A percentile compares a stretch with the other conserved stretches of the same genome.
Conservation (phyloP, 2,888 invertebrate species). For the Bedellia somnulentella region DNA sequence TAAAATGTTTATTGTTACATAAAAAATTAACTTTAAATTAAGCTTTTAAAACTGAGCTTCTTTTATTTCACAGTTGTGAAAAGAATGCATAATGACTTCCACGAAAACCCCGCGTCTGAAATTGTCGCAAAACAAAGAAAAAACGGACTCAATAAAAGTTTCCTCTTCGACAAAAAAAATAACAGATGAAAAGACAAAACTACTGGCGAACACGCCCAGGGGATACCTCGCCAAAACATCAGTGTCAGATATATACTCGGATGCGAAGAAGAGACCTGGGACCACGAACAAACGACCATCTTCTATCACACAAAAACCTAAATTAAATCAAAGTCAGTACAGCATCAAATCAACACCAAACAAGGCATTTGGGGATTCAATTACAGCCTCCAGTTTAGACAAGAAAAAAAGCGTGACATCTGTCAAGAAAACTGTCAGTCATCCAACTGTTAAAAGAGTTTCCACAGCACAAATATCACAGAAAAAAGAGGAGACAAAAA, state of each 20-base stretch:
- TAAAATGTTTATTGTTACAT: no score
- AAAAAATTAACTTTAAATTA: no score
- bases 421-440: constrained; percentile 33
- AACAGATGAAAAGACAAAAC: constrained; percentile 27
- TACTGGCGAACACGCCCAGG: constrained; percentile 24
- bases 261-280: constrained; percentile 19
- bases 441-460: constrained; percentile 25
- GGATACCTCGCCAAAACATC: constrained; percentile 26
- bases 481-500: constrained; percentile 1
- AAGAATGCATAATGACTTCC: constrained; percentile 17
- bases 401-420: constrained; percentile 17
- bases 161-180: constrained; percentile 9
- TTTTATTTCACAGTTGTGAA: no score
- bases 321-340: no score
- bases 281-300: constrained; percentile 19
- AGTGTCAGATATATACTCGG: constrained; percentile 34
- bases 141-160: constrained; percentile 19
- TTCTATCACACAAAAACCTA: constrained; percentile 24
- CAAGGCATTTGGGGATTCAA: constrained; percentile 30
- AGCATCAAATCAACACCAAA: constrained; percentile 25
- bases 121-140: constrained; percentile 17
- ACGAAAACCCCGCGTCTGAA: constrained; percentile 14
- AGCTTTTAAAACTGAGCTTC: no score
- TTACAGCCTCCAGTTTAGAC: constrained; percentile 19
- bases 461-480: constrained; percentile 10